A percentile compares a stretch with the other conserved stretches of the same genome.
Evolutionary conservation across 2,888 invertebrate genomes (phyloP).

Genomic region (Hirtodrosophila duncani): DNA sequence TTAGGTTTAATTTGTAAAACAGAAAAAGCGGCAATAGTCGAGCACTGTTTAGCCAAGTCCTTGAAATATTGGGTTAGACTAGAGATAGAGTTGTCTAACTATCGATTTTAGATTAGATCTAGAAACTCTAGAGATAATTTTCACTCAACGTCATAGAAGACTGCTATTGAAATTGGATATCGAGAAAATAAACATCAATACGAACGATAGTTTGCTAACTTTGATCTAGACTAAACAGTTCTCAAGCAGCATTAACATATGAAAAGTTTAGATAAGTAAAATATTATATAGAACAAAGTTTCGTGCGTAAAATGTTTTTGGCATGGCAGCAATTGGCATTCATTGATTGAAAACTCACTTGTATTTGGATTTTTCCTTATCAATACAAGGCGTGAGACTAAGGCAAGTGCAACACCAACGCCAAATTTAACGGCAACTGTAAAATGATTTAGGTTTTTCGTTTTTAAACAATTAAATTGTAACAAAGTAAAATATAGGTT

Average conservation of each 20-base stretch:
- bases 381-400: slow-evolving; percentile 91
- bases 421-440: slow-evolving; percentile 92
- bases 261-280: no score
- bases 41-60: no score
- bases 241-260: slow-evolving; percentile 31
- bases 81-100: no score
- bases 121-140: no score
- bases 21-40: no score
- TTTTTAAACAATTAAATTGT: slow-evolving; percentile 26
- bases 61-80: slow-evolving; percentile 15
- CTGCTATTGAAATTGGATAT: no score
- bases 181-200: no score
- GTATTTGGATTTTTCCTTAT: slow-evolving; percentile 83
- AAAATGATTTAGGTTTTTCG: slow-evolving; percentile 80
- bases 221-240: slow-evolving; percentile 10
- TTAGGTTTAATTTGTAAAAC: no score
- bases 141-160: no score
- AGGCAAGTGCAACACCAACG: slow-evolving; percentile 90
- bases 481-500: slow-evolving; percentile 39
- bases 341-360: slow-evolving; percentile 75
- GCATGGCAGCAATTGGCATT: slow-evolving; percentile 30
- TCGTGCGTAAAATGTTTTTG: slow-evolving; percentile 40
- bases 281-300: slow-evolving; percentile 19
- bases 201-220: no score
- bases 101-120: no score